Percentiles rank a stretch among this genome's conserved stretches.
These are phyloP conservation scores for Zygaena filipendulae DNA, from an alignment of 2,888 invertebrate genomes.

Conservation along the genomic window DNA sequence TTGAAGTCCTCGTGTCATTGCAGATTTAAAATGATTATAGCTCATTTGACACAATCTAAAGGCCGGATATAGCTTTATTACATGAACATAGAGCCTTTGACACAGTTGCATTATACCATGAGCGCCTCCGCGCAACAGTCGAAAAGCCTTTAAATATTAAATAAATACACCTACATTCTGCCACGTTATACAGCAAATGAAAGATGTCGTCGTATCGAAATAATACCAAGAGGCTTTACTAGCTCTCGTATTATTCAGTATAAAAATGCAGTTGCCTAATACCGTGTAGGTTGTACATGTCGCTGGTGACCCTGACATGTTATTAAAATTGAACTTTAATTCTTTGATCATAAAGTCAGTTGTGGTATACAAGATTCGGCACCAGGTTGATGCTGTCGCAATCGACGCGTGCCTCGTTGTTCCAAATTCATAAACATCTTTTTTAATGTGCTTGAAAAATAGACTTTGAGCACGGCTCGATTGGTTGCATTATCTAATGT, in stretches of 20 bases:
- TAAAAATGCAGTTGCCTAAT: conserved; percentile 46
- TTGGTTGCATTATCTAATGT: too few relatives aligned
- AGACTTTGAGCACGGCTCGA: too few relatives aligned
- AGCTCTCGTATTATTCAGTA: conserved; percentile 24
- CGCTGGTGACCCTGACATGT: conserved; percentile 35
- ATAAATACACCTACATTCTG: conserved; percentile 45
- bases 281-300: conserved; percentile 46
- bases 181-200: conserved; percentile 8
- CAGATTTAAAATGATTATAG: too few relatives aligned
- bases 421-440: conserved; percentile 22
- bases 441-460: too few relatives aligned
- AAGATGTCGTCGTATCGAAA: background rate
- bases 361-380: too few relatives aligned
- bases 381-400: conserved; percentile 38
- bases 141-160: conserved; percentile 42
- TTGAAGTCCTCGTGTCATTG: too few relatives aligned
- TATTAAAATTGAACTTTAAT: conserved; percentile 27
- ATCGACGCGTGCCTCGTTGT: conserved; percentile 48
- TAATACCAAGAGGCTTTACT: conserved; percentile 10
- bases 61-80: conserved; percentile 35
- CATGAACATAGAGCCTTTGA: conserved; percentile 32
- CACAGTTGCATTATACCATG: conserved; percentile 36
- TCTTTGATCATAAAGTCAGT: too few relatives aligned
- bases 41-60: conserved; percentile 29
- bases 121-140: conserved; percentile 37